Evolutionary conservation across 2,797 vertebrate species (phyloP), one percentile per base, ranked within the genome.

Genomic region (Huso huso): DNA sequence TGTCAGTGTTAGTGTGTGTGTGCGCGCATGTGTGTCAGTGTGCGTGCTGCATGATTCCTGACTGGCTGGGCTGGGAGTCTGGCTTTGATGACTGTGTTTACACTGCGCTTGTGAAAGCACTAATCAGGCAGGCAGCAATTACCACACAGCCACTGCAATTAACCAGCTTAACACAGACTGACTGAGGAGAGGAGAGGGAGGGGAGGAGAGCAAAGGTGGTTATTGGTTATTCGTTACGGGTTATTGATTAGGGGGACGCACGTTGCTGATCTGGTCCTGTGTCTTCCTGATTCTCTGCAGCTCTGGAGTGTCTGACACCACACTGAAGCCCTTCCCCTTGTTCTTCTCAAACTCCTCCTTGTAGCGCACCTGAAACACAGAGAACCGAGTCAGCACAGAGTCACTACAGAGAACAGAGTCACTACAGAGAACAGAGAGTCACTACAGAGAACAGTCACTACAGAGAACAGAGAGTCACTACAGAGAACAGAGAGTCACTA

Each of bases 291-390:
- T 90, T 69, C 89, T 81, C 84, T 90, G 89, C 67, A 90, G 82
- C 64, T 91, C 89, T 0, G 89, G 89, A 4, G 89, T 91, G 66
- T 89, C 88, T 0, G 89, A 86, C 72, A 91, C 88, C 70, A 90
- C 87, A 0, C 89, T 91, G 80, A 91, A 91, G 0, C 89, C 89
- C 23, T 85, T 88, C 0, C 89, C 89, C 71, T 90, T 90, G 77
- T 84, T 91, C 82, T 89, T 91, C 79, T 91, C 89, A 49, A 91
- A 91, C 64, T 91, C 89, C 66, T 91, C 89, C 84, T 91, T 91
- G 79, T 91, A 91, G 75, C 88, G 88, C 49, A 91, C 87, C 89
- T 91, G 79, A 50, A 48, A 1, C 60, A 6, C 2, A 37, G 23
- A 37, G 2, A 37, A 37, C 23, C 2, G 53, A 9, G 9, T 55